A percentile compares a stretch with the other conserved stretches of the same genome.
Conservation (phyloP, 2,113 vertebrate species). For the Aldabrachelys gigantea region DNA sequence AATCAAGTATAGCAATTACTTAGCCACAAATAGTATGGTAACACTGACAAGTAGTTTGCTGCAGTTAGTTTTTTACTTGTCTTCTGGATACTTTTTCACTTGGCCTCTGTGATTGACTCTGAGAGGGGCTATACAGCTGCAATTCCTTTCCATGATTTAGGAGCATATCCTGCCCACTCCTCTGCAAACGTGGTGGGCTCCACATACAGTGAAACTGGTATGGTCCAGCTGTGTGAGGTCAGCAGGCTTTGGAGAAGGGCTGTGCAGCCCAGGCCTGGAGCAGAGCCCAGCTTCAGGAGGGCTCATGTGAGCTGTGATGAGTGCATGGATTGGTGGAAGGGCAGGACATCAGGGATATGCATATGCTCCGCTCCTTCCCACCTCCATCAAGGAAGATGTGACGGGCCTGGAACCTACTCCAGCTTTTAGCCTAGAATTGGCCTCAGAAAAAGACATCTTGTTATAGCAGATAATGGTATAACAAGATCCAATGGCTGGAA, state of each 20-base stretch:
- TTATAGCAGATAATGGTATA: background rate
- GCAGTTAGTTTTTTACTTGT: background rate
- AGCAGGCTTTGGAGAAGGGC: background rate
- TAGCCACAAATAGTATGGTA: no score
- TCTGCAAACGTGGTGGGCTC: background rate
- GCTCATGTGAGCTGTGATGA: background rate
- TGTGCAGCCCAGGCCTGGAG: background rate
- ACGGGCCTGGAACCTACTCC: background rate
- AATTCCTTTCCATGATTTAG: background rate
- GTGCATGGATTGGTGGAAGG: background rate
- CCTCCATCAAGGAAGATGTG: background rate
- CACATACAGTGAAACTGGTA: background rate
- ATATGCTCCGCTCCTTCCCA: background rate
- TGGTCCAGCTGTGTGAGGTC: no score
- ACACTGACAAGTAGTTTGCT: no score
- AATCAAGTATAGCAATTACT: no score
- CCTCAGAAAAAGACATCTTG: background rate
- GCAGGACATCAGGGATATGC: background rate
- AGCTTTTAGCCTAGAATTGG: background rate
- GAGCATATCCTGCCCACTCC: background rate
- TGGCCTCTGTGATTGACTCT: background rate
- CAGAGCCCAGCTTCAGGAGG: background rate
- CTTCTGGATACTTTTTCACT: slow-evolving; percentile 21
- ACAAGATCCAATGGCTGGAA: background rate
- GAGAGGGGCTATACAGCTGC: background rate